Conservation (phyloP, 2,797 vertebrate genomes). For the Micropoecilia bifurca region DNA sequence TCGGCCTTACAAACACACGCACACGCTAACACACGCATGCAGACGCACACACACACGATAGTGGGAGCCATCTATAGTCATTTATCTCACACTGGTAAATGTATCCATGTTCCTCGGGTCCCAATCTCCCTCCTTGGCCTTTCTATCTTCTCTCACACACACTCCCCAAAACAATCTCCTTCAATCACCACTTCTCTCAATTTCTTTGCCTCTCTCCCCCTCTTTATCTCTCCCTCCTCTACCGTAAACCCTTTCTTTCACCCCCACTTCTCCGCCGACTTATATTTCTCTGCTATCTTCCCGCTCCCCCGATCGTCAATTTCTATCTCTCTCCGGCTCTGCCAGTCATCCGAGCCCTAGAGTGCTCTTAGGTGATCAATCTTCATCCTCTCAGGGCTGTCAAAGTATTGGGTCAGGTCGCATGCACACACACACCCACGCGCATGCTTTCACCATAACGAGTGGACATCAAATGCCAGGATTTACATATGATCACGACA, state of each 20-base stretch:
- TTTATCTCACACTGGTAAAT: slow-evolving; percentile 77
- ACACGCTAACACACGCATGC: neutral
- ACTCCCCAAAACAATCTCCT: slow-evolving; percentile 77
- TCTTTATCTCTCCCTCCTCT: slow-evolving; percentile 71
- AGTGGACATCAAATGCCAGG: slow-evolving; percentile 73
- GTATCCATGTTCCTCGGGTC: slow-evolving; percentile 67
- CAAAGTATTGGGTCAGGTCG: slow-evolving; percentile 62
- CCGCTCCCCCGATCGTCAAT: slow-evolving; percentile 27
- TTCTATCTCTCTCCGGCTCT: slow-evolving; percentile 62
- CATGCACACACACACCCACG: slow-evolving; percentile 14
- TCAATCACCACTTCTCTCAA: slow-evolving; percentile 69
- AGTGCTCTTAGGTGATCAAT: slow-evolving; percentile 82
- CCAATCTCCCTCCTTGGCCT: slow-evolving; percentile 67
- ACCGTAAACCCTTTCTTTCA: slow-evolving; percentile 67
- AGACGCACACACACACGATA: slow-evolving; percentile 6
- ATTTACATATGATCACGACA: slow-evolving; percentile 74
- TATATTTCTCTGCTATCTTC: slow-evolving; percentile 64
- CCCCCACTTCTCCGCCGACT: slow-evolving; percentile 37
- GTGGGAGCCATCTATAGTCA: slow-evolving; percentile 75
- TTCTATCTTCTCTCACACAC: slow-evolving; percentile 68
- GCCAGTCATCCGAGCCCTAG: slow-evolving; percentile 72
- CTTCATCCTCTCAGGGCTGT: slow-evolving; percentile 75
- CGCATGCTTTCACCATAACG: slow-evolving; percentile 22
- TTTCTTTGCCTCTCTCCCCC: slow-evolving; percentile 54
- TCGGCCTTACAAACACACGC: slow-evolving; percentile 2